Evolutionary conservation across 2,113 vertebrate genomes (phyloP), one percentile per base, ranked within the genome.

Genomic region (Callorhinus ursinus): DNA sequence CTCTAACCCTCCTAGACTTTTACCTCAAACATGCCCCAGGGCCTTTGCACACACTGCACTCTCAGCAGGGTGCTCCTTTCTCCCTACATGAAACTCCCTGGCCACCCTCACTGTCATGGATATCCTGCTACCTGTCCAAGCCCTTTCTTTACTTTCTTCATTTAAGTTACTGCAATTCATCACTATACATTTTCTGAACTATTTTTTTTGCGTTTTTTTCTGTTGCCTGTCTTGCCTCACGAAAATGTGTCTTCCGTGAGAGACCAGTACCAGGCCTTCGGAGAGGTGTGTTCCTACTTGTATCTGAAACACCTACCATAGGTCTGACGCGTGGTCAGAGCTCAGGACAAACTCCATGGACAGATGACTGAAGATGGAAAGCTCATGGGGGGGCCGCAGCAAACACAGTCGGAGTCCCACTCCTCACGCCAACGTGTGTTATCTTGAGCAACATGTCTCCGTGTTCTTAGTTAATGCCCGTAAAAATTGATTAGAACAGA

Each of bases 31-130:
- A 21, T 2, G 1, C 46, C 22, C 9, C 51, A 1, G 24, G 55
- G 21, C 9, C 42, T 65, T 36, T 14, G 65, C 26, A 24, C 36
- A 28, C 2, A 11, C 1, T 81, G 19, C 7, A 6, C 36, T 83
- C 55, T n/a, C 5, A 42, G 42, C n/a, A 4, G 31, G 49, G 7
- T n/a, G 31, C 8, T 15, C 11, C 8, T 72, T 39, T 57, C 31
- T 18, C 18, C 31, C 76, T 19, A 4, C 33, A 0, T 26, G 22
- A 42, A 31, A 26, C 36, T 33, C 51, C 57, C 57, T 65, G 28
- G 24, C 31, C 11, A 33, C 18, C 14, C 49, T 51, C 31, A 0
- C n/a, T 31, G 11, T 31, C 11, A 9, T 1, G 57, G 26, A 22
- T 2, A 65, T 21, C 49, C 59, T 51, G 5, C 18, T 81, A 36